These are phyloP conservation scores for Leptopilina myrica DNA, from an alignment of 2,888 invertebrate species.

Conservation along the genomic window DNA sequence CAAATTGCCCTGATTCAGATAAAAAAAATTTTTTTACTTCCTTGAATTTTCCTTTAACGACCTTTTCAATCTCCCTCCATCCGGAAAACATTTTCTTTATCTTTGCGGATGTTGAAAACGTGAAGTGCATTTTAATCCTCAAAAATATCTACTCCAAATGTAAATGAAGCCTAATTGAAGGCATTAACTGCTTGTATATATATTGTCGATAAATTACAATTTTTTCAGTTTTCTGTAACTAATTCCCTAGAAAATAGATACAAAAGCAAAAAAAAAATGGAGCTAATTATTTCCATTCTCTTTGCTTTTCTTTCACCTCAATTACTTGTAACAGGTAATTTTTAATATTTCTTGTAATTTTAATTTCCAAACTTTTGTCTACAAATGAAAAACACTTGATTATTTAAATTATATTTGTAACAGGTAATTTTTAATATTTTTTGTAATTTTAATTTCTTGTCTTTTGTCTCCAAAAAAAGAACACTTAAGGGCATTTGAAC, in stretches of 20 bases:
- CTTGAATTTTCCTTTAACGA: background rate
- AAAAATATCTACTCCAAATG: conserved; percentile 23
- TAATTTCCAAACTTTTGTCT: background rate
- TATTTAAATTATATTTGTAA: background rate
- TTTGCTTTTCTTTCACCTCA: background rate
- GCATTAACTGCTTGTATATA: conserved; percentile 6
- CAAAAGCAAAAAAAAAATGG: background rate
- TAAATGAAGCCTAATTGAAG: conserved; percentile 22
- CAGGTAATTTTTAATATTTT: no score
- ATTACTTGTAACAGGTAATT: background rate
- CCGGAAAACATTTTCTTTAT: conserved; percentile 23
- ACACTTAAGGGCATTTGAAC: no score
- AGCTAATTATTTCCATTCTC: background rate
- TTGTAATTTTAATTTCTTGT: no score
- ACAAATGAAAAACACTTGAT: background rate
- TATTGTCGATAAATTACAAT: background rate
- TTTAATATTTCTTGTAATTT: background rate
- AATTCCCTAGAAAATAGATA: background rate
- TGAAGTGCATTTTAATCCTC: conserved; percentile 26
- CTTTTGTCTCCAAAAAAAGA: no score
- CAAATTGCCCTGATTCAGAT: no score
- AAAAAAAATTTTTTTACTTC: background rate
- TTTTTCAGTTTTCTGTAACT: background rate
- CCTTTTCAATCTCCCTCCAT: background rate
- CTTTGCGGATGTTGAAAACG: conserved; percentile 13